A percentile compares a stretch with the other conserved stretches of the same genome.
Evolutionary conservation across 2,113 vertebrate genomes (phyloP).

Genomic region (Colius striatus): DNA sequence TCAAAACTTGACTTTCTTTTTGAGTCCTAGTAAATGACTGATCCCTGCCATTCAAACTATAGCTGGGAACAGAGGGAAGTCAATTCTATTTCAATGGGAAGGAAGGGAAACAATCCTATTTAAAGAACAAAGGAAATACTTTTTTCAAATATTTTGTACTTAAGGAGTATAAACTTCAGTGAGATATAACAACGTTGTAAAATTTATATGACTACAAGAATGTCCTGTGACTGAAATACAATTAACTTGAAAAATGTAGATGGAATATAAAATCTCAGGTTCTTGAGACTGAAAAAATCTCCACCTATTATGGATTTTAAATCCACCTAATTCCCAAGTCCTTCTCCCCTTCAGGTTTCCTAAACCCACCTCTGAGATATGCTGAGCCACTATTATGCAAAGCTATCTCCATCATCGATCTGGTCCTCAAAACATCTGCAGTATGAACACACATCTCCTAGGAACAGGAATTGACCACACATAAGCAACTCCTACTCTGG

Average conservation of each 20-base stretch:
- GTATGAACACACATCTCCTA: neutral
- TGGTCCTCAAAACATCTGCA: neutral
- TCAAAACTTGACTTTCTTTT: neutral
- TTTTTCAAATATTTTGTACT: neutral
- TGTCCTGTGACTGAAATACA: neutral
- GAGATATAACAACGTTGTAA: neutral
- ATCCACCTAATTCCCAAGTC: fast-evolving
- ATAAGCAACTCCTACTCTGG: neutral
- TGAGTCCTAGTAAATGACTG: neutral
- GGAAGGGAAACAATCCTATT: neutral
- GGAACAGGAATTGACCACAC: neutral
- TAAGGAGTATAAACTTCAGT: neutral
- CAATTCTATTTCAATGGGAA: neutral
- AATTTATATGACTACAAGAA: neutral
- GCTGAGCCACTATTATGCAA: neutral
- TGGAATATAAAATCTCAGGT: neutral
- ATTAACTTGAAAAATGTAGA: neutral
- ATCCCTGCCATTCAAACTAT: neutral
- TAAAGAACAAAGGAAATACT: neutral
- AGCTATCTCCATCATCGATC: fast-evolving
- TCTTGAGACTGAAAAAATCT: neutral
- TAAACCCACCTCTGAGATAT: neutral
- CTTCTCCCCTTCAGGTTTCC: neutral
- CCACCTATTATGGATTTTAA: neutral
- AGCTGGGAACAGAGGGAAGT: neutral